Percentiles rank a stretch among this genome's conserved stretches.
Conservation (phyloP, 2,888 invertebrate species). For the Zootermopsis nevadensis region DNA sequence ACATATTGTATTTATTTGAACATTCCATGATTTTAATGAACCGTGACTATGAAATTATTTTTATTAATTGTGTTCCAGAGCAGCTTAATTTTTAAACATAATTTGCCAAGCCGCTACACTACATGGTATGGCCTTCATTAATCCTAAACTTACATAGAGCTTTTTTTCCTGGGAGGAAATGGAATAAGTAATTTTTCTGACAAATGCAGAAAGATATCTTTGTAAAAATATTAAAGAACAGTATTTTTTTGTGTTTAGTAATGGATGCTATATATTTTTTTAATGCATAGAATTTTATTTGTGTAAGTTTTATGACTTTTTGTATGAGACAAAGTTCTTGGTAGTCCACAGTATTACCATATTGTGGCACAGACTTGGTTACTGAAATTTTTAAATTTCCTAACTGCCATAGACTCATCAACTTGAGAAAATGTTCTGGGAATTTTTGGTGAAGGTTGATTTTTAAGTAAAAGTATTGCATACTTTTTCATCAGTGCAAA, state of each 20-base stretch:
- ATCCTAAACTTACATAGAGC: slow-evolving; percentile 28
- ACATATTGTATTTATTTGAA: slow-evolving; percentile 18
- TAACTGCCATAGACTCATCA: slow-evolving; percentile 26
- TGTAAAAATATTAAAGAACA: slow-evolving; percentile 39
- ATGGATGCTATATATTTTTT: slow-evolving; percentile 30
- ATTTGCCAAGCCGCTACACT: background rate
- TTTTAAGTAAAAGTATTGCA: slow-evolving; percentile 16
- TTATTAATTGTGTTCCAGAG: slow-evolving; percentile 29
- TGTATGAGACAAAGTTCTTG: slow-evolving; percentile 30
- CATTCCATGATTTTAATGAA: slow-evolving; percentile 26
- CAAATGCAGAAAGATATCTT: slow-evolving; percentile 39
- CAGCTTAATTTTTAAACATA: slow-evolving; percentile 23
- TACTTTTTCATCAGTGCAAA: background rate
- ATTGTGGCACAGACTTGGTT: slow-evolving; percentile 21
- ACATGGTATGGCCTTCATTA: background rate
- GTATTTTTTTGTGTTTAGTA: slow-evolving; percentile 44
- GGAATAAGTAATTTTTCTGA: slow-evolving; percentile 27
- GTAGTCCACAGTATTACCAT: background rate
- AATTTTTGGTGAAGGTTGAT: slow-evolving; percentile 35
- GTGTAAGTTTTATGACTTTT: slow-evolving; percentile 31
- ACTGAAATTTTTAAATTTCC: slow-evolving; percentile 16
- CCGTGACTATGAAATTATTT: slow-evolving; percentile 14
- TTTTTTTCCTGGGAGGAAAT: slow-evolving; percentile 32
- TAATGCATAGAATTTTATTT: slow-evolving; percentile 40
- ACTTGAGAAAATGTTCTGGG: slow-evolving; percentile 24